Evolutionary conservation across 2,888 invertebrate genomes (phyloP), one percentile per base, ranked within the genome.

Genomic region (Atherix ibis): DNA sequence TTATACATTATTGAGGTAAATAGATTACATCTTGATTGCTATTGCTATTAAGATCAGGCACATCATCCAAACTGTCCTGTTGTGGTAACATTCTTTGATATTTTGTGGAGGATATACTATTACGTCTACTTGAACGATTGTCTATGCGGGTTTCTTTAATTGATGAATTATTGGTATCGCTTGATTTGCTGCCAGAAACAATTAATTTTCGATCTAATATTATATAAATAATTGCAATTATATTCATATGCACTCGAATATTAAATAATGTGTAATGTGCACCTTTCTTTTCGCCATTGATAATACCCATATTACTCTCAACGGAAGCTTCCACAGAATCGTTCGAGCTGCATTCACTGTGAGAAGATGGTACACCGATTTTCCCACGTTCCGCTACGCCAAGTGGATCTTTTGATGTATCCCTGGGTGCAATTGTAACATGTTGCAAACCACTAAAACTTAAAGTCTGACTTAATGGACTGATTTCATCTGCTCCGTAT

Each of bases 11-110:
- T n/a, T n/a, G n/a, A n/a, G n/a, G n/a, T n/a, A n/a, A n/a, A n/a
- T n/a, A n/a, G n/a, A n/a, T 70, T 63, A 78, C 79, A 62, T 78
- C 78, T 64, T 76, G 72, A 44, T 73, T 76, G 50, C 69, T 76
- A 50, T 68, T 68, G 48, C 69, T 71, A 52, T 67, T 70, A 44
- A 71, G 68, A 45, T 75, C 73, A 22, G 56, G 52, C 42, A 55
- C 51, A 46, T 56, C 51, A 34, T 56, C 54, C 42, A 57, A 45
- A 41, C 50, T 56, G 36, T 56, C 52, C 43, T 54, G 52, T 13
- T 54, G 52, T 31, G 45, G 33, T 42, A 47, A 43, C 22, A 52
- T 47, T 43, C 53, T 55, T 27, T 51, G 50, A 32, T 52, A 51
- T 31, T 38, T 32, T 17, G 27, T 27, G n/a, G 35, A 38, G 25